Evolutionary conservation across 2,888 invertebrate species (phyloP), one percentile per base, ranked within the genome.

Genomic region (Dynastes grantii): DNA sequence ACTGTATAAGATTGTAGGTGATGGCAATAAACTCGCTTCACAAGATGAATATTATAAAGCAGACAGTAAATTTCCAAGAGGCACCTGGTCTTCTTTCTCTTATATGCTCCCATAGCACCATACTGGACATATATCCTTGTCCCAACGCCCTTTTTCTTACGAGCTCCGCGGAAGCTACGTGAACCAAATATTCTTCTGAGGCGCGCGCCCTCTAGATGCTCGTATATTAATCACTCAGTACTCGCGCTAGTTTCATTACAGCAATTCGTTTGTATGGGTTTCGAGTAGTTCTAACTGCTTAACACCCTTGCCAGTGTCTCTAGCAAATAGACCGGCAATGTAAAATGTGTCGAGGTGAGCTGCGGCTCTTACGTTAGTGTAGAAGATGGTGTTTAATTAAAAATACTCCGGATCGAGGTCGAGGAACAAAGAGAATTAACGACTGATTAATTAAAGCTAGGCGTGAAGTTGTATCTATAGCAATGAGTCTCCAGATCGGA

Each of bases 111-210:
- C 32, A 2, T 5, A 37, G 32, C 32, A 37, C 22, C 22, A 22
- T 22, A 22, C 22, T 22, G 22, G 22, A 53, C 53, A n/a, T 55
- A 55, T 55, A 55, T 55, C 22, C 55, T 55, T 45, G 45, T 45
- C 45, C 37, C 45, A 11, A 45, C 45, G 32, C 32, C 6, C 45
- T 2, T 45, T 9, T 45, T 45, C 45, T 13, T 13, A 0, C 16
- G 4, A 16, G n/a, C n/a, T 6, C 55, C 22, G 16, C 65, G 1
- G 40, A 65, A 9, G 45, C 51, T 76, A 76, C 76, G 76, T 63
- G 76, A 76, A 76, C 76, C 76, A 76, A 76, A 76, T 76, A 76
- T 65, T 65, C 76, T 76, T 65, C 55, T 22, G 13, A 13, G 1
- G n/a, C 55, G 8, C 6, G 55, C 16, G 16, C 32, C 73, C 58